Base-by-base conservation (phyloP, 2,113 vertebrate genomes). In the Diadophis punctatus region DNA sequence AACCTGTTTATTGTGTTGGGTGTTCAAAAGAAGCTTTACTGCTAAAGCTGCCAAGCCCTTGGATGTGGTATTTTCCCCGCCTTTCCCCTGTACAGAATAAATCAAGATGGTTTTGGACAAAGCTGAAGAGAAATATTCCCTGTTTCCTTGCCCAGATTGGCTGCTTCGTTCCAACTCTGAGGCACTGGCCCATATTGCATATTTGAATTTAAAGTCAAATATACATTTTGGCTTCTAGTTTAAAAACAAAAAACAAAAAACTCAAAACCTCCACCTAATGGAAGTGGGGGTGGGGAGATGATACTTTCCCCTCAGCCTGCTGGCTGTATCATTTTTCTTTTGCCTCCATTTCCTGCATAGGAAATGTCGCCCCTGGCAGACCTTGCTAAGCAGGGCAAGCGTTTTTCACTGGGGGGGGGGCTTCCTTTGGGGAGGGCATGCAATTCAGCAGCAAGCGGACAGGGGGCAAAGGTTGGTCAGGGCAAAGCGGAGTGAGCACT, bases 201-300 rank as follows among this genome's bases (percentile, higher is more conserved):
- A 96, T 97, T 97, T 97, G 96, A 96, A 95, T 97, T 96, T 96
- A 96, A 97, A 96, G 96, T 95, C 96, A 96, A 95, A 48, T 51
- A 92, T 92, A 87, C 1, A 16, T 92, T 96, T 88, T 68, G 90
- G 86, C 90, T 93, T 92, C 89, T 94, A 93, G 74, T 43, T 80
- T 22, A 80, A 80, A 80, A 9, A 68, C 14, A n/a, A 68, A n/a
- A 74, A 74, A n/a, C 12, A 74, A 74, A 22, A 39, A 80, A 39
- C n/a, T 80, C 7, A 80, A 39, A 80, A 39, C 93, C 93, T 95
- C 94, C 93, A 60, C 95, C n/a, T 92, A 74, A 86, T 60, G 80
- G 90, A 43, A 22, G 18, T 43, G 8, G 43, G 51, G 51, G 14
- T 27, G 22, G 88, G 16, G 34, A 55, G 86, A 18, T 18, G 63